phyloP scores from a whole-genome alignment of 2,113 vertebrate genomes.

The Leptocoma aspasia region DNA sequence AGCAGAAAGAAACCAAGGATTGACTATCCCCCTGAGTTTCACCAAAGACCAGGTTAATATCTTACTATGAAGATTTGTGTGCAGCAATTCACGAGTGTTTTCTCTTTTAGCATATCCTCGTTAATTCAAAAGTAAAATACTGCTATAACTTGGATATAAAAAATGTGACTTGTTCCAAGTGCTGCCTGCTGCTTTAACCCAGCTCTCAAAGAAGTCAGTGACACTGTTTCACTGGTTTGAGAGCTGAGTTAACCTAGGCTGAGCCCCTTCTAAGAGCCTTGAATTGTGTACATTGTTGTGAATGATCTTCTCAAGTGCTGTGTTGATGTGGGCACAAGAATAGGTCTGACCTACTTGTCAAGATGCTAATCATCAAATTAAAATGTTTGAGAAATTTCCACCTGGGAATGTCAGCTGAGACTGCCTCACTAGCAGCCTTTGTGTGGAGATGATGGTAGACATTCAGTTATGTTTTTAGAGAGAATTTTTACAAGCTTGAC shows the following conservation, averaged over 20 bases:
- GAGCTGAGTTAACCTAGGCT: neutral
- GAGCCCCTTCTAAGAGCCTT: neutral
- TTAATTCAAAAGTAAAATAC: neutral
- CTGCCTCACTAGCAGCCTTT: neutral
- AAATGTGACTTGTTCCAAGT: neutral
- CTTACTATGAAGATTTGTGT: slow-evolving; percentile 74
- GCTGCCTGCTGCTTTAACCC: neutral
- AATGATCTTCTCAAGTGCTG: neutral
- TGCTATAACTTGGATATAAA: neutral
- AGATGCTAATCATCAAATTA: neutral
- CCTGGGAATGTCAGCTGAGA: neutral
- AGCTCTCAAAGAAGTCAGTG: neutral
- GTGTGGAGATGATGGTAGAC: neutral
- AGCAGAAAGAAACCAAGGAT: slow-evolving; percentile 97
- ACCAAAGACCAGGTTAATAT: slow-evolving; percentile 97
- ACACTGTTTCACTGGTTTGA: neutral
- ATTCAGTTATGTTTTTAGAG: neutral
- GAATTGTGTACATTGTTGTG: neutral
- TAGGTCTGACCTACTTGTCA: neutral
- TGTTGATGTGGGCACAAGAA: neutral
- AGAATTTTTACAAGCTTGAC: neutral
- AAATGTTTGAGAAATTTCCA: neutral
- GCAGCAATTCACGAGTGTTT: slow-evolving; percentile 24
- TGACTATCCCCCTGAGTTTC: slow-evolving; percentile 95
- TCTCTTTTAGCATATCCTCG: neutral